Evolutionary conservation across 2,113 vertebrate species (phyloP).

Genomic region (Leucoraja erinaceus): DNA sequence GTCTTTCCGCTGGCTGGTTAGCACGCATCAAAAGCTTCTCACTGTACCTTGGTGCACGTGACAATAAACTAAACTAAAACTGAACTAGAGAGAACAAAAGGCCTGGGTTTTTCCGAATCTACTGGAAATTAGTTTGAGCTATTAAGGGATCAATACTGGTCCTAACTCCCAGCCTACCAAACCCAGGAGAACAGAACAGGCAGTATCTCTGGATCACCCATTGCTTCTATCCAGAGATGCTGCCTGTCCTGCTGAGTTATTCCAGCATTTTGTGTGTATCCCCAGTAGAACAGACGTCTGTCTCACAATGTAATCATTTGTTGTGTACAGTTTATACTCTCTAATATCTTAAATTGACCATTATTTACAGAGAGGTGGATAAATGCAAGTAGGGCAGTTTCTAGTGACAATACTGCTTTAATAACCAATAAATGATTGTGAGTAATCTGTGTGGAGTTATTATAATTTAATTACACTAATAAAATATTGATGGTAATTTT

Average conservation of each 20-base stretch:
- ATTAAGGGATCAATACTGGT: not conserved
- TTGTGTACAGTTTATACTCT: not conserved
- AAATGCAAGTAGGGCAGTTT: not conserved
- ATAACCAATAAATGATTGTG: conserved; percentile 26
- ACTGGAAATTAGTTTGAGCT: not conserved
- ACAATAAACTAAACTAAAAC: no score
- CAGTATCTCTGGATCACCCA: no score
- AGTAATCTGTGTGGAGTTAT: conserved; percentile 34
- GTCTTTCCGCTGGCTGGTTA: no score
- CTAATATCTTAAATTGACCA: not conserved
- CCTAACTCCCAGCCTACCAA: not conserved
- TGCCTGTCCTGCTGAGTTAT: no score
- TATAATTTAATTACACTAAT: conserved; percentile 34
- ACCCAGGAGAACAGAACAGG: not conserved
- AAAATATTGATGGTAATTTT: conserved; percentile 36
- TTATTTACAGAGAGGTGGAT: not conserved
- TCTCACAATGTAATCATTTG: not conserved
- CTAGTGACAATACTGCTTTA: not conserved
- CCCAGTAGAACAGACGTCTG: not conserved
- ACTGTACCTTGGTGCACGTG: no score
- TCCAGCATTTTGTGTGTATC: no score
- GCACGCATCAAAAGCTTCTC: no score
- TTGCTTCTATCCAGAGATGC: no score
- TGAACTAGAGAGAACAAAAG: no score
- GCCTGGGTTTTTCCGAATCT: not conserved